These are phyloP conservation scores for Boleophthalmus pectinirostris DNA, from an alignment of 2,113 vertebrate genomes.

Conservation along the genomic window DNA sequence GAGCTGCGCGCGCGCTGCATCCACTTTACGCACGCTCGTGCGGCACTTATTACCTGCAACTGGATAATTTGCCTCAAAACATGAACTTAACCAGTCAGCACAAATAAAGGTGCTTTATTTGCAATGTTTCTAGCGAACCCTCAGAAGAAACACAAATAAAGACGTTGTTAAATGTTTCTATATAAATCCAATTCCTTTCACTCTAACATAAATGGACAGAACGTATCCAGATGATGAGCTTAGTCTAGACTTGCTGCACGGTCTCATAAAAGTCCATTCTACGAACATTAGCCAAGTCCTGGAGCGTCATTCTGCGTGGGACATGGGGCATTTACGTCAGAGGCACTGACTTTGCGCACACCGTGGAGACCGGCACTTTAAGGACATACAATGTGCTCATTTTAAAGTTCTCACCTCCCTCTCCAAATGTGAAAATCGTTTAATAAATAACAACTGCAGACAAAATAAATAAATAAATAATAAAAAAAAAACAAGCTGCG, in stretches of 20 bases:
- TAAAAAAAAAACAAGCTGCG: too few relatives aligned
- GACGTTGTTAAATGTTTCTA: background rate
- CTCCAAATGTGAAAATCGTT: too few relatives aligned
- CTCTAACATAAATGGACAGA: background rate
- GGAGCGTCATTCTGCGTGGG: background rate
- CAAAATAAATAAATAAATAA: too few relatives aligned
- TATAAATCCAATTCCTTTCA: too few relatives aligned
- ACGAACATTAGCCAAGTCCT: background rate
- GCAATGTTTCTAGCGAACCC: background rate
- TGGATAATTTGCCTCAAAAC: slow-evolving; percentile 20
- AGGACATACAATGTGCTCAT: too few relatives aligned
- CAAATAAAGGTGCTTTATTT: background rate
- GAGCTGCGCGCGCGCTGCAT: slow-evolving; percentile 46
- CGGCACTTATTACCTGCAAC: slow-evolving; percentile 30
- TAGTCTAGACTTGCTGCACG: background rate
- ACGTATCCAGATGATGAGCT: background rate
- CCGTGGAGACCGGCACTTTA: too few relatives aligned
- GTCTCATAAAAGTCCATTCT: background rate
- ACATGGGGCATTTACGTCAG: background rate
- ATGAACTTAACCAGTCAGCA: background rate
- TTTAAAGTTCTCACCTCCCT: too few relatives aligned
- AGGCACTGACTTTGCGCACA: too few relatives aligned
- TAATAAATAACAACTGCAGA: too few relatives aligned
- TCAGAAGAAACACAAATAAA: background rate
- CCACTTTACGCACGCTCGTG: slow-evolving; percentile 69